Conservation (phyloP, 2,797 vertebrate genomes). For the Myripristis jacobus region DNA sequence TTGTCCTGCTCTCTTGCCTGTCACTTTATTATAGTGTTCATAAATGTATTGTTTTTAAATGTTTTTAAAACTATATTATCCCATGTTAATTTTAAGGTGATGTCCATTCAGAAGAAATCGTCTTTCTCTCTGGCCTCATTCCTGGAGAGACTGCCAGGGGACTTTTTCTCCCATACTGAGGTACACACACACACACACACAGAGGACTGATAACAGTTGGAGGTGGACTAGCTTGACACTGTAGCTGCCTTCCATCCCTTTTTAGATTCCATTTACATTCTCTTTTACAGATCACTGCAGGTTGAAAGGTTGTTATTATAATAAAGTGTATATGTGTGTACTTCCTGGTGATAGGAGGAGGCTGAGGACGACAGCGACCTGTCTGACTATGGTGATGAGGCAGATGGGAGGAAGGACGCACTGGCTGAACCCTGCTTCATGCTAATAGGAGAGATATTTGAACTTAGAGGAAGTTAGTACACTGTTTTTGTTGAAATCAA, state of each 20-base stretch:
- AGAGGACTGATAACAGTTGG: neutral
- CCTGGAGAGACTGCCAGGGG: conserved; percentile 95
- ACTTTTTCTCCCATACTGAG: conserved; percentile 98
- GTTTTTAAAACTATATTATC: neutral
- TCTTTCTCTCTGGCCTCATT: conserved; percentile 96
- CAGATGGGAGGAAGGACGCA: conserved; percentile 91
- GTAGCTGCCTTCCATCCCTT: neutral
- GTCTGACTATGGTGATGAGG: conserved; percentile 93
- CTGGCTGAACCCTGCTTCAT: conserved; percentile 98
- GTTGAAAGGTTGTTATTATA: conserved; percentile 5
- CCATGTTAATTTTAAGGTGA: conserved; percentile 84
- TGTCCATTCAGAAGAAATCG: conserved; percentile 93
- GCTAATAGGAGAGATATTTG: conserved; percentile 98
- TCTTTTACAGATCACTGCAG: conserved; percentile 1
- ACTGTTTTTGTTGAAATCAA: too few relatives aligned
- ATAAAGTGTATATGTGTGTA: neutral
- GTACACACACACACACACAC: conserved; percentile 72
- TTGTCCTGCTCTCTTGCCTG: neutral
- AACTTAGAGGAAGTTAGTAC: conserved; percentile 96
- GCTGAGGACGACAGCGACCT: conserved; percentile 94
- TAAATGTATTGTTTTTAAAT: neutral
- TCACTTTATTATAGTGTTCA: neutral
- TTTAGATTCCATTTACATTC: neutral
- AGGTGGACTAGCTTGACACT: neutral
- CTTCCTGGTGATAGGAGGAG: conserved; percentile 86